Percentiles rank a stretch among this genome's conserved stretches.
phyloP scores from a whole-genome alignment of 2,888 invertebrate genomes.

The Koerneria pararmatus region DNA sequence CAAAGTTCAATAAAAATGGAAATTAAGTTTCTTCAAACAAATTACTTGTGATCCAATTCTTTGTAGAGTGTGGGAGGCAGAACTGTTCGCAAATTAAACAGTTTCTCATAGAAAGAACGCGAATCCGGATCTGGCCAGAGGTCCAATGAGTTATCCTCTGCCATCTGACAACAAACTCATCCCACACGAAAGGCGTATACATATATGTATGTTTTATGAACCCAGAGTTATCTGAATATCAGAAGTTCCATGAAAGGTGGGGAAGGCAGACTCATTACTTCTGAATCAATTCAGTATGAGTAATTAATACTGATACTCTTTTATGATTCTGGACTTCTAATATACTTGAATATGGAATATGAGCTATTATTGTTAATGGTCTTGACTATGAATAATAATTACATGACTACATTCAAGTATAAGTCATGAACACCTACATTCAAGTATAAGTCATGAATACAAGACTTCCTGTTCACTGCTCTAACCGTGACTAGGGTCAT shows the following conservation, averaged over 20 bases:
- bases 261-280: too few species aligned
- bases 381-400: too few species aligned
- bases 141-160: constrained; percentile 39
- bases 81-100: constrained; percentile 36
- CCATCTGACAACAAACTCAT: constrained; percentile 30
- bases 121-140: constrained; percentile 53
- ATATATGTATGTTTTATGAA: too few species aligned
- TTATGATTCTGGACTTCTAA: too few species aligned
- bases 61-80: constrained; percentile 39
- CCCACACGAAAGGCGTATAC: not conserved
- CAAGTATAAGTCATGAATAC: too few species aligned
- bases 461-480: not conserved
- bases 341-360: too few species aligned
- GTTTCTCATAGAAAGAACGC: constrained; percentile 42
- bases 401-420: too few species aligned
- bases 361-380: too few species aligned
- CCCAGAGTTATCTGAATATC: not conserved
- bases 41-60: constrained; percentile 19
- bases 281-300: too few species aligned
- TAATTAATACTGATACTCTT: too few species aligned
- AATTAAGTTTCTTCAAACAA: constrained; percentile 1
- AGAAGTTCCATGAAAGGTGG: too few species aligned
- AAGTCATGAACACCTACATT: too few species aligned
- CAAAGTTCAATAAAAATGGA: not conserved
- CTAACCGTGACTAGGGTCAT: not conserved